Conservation (phyloP, 2,797 vertebrate genomes). For the Spea hammondii region DNA sequence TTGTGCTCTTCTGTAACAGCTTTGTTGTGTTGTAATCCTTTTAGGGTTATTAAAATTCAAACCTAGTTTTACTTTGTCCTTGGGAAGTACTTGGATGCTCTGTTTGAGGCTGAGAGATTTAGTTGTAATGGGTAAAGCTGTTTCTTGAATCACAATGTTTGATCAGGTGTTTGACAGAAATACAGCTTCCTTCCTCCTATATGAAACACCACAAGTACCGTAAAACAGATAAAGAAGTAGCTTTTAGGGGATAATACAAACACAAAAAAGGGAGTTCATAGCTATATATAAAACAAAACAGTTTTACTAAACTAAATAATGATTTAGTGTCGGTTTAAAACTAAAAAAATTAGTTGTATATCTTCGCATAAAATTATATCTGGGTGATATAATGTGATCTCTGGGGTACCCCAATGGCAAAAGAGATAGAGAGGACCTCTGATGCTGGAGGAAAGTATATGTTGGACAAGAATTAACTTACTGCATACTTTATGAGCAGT, state of each 20-base stretch:
- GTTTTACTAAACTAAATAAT: no score
- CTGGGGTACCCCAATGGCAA: no score
- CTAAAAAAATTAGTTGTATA: no score
- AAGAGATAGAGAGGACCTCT: no score
- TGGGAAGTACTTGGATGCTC: neutral
- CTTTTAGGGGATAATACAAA: neutral
- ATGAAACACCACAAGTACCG: neutral
- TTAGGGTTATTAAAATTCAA: neutral
- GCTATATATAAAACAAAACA: no score
- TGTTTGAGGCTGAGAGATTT: neutral
- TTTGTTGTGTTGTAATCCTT: neutral
- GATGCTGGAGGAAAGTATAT: no score
- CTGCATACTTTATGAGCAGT: no score
- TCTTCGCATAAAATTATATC: no score
- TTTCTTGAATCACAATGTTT: conserved; percentile 22
- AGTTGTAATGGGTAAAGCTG: conserved; percentile 15
- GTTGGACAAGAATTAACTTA: no score
- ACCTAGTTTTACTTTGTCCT: neutral
- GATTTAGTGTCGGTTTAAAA: no score
- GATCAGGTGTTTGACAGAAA: conserved; percentile 31
- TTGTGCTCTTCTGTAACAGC: neutral
- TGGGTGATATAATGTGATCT: no score
- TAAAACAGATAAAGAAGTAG: neutral
- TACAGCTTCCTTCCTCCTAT: conserved; percentile 36
- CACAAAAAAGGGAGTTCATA: no score